phyloP scores from a whole-genome alignment of 2,797 vertebrate species.

The Acanthopagrus latus region DNA sequence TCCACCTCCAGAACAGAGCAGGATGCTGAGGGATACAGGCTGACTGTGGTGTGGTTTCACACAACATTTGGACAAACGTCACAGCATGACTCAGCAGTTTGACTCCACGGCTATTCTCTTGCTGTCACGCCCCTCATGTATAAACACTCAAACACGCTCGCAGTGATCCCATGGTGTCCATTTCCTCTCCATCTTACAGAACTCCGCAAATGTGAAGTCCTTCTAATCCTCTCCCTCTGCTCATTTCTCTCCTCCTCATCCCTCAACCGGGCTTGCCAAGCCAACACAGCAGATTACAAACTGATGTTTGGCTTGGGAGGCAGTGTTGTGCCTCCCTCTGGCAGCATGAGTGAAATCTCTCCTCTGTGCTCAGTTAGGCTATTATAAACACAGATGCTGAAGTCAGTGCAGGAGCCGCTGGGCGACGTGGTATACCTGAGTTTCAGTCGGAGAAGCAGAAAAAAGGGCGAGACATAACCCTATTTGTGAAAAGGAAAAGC shows the following conservation, averaged over 20 bases:
- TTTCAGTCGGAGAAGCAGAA: constrained; percentile 50
- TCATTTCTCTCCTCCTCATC: constrained; percentile 52
- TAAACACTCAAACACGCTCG: constrained; percentile 47
- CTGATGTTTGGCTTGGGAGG: constrained; percentile 59
- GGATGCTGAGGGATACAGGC: constrained; percentile 61
- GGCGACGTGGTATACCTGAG: constrained; percentile 44
- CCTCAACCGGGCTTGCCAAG: constrained; percentile 39
- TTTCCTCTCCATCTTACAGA: constrained; percentile 50
- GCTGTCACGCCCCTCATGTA: constrained; percentile 26
- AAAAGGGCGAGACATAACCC: constrained; percentile 38
- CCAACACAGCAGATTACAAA: constrained; percentile 69
- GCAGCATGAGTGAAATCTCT: constrained; percentile 52
- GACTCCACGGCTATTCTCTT: constrained; percentile 41
- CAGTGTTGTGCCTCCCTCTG: constrained; percentile 38
- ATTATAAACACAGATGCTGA: constrained; percentile 61
- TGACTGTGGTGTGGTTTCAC: constrained; percentile 59
- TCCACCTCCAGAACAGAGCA: constrained; percentile 39
- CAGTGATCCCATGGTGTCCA: constrained; percentile 42
- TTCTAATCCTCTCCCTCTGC: constrained; percentile 61
- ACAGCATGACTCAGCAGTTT: constrained; percentile 78
- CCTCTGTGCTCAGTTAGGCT: constrained; percentile 36
- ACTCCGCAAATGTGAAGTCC: constrained; percentile 37
- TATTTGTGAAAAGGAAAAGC: constrained; percentile 26
- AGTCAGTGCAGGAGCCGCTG: constrained; percentile 43
- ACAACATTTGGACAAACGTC: constrained; percentile 74